Evolutionary conservation across 2,797 vertebrate genomes (phyloP).

Genomic region (Poeciliopsis turneri): DNA sequence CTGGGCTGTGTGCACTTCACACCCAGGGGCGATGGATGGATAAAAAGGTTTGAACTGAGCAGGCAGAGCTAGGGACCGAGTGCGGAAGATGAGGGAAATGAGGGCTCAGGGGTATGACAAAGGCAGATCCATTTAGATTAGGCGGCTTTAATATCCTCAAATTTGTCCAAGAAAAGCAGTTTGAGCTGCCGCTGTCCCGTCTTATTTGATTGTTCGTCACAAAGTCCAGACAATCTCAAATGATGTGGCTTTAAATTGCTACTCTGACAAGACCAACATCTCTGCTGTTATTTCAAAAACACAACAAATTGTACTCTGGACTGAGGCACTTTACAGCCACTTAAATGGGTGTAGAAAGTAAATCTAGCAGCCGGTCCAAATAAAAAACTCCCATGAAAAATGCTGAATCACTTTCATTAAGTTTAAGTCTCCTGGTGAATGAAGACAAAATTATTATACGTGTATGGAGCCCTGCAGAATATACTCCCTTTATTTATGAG

Average conservation of each 20-base stretch:
- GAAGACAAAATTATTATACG: conserved; percentile 32
- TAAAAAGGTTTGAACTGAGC: conserved; percentile 58
- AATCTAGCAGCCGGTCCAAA: conserved; percentile 31
- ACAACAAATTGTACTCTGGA: conserved; percentile 41
- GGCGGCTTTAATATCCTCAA: conserved; percentile 64
- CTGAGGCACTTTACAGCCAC: conserved; percentile 34
- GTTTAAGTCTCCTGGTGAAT: conserved; percentile 28
- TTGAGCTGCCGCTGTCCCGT: conserved; percentile 10
- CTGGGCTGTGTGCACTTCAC: conserved; percentile 17
- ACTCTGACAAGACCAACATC: conserved; percentile 33
- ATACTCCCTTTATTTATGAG: conserved; percentile 25
- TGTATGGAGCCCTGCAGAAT: conserved; percentile 7
- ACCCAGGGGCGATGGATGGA: conserved; percentile 53
- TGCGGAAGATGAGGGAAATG: neutral
- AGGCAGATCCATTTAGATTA: conserved; percentile 70
- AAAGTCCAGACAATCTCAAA: conserved; percentile 29
- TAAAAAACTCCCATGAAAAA: conserved; percentile 36
- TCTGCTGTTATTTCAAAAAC: conserved; percentile 37
- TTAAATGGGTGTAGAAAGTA: conserved; percentile 26
- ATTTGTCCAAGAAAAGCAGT: conserved; percentile 52
- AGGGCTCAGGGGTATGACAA: conserved; percentile 40
- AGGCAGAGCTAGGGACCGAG: conserved; percentile 7
- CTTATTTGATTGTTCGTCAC: conserved; percentile 52
- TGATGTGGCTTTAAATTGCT: conserved; percentile 44
- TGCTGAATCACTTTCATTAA: conserved; percentile 42